Percentiles rank a stretch among this genome's conserved stretches.
Evolutionary conservation across 2,888 invertebrate species (phyloP).

Genomic region (Synanthedon vespiformis): DNA sequence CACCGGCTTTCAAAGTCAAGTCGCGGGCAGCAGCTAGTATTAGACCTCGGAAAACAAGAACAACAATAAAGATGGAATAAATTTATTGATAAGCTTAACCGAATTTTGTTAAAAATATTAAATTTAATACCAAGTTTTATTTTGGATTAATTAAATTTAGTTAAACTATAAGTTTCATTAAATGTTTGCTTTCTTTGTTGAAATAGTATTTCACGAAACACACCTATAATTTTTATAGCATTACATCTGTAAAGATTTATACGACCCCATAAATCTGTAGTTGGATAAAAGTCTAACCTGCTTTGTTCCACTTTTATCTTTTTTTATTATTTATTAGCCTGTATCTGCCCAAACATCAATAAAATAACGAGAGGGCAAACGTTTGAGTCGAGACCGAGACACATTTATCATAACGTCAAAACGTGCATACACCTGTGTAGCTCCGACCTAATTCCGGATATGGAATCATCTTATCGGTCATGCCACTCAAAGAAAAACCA

Average conservation of each 20-base stretch:
- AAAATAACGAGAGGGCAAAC: constrained; percentile 20
- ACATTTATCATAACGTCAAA: constrained; percentile 40
- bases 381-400: constrained; percentile 18
- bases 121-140: no score
- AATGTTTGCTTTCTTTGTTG: no score
- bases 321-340: constrained; percentile 2
- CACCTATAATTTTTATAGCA: background rate
- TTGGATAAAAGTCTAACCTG: background rate
- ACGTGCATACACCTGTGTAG: constrained; percentile 32
- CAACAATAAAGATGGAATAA: no score
- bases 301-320: constrained; percentile 1
- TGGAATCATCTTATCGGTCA: constrained; percentile 11
- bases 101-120: no score
- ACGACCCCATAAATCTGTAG: background rate
- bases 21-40: no score
- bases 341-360: constrained; percentile 15
- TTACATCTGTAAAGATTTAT: constrained; percentile 1
- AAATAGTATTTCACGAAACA: no score
- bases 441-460: constrained; percentile 30
- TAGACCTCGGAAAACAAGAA: no score
- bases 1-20: no score
- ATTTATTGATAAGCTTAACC: no score
- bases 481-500: background rate
- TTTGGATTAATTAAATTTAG: no score
- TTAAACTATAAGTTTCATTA: no score